Evolutionary conservation across 2,888 invertebrate genomes (phyloP).

Genomic region (Myopa tessellatipennis): DNA sequence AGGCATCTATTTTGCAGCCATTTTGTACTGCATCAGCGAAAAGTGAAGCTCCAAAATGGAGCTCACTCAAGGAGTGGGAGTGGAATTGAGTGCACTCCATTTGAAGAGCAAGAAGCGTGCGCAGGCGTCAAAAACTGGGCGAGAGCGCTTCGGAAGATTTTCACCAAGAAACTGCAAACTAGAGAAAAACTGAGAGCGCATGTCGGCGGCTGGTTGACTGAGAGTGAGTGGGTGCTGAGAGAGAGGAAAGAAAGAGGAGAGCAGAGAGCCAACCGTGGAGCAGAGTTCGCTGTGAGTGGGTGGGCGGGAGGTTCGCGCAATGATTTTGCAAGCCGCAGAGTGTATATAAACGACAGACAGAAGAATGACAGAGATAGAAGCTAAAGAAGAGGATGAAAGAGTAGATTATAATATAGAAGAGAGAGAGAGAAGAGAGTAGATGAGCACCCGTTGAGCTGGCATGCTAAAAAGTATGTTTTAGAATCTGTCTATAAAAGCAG

Average conservation of each 20-base stretch:
- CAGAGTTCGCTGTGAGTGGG: not conserved
- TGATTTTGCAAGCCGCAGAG: not conserved
- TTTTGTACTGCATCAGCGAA: not conserved
- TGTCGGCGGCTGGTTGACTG: not conserved
- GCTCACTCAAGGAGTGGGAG: not conserved
- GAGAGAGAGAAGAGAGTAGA: not conserved
- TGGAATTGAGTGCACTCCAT: not conserved
- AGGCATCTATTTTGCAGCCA: not conserved
- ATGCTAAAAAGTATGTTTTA: constrained; percentile 6
- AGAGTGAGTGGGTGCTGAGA: not conserved
- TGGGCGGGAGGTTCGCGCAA: not conserved
- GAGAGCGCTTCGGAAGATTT: not conserved
- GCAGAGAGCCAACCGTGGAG: not conserved
- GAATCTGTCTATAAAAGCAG: not conserved
- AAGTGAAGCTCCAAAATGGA: constrained; percentile 19
- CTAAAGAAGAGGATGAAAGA: too few relatives aligned
- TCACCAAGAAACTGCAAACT: not conserved
- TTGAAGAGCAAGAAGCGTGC: not conserved
- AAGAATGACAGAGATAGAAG: too few relatives aligned
- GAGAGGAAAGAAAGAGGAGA: too few relatives aligned
- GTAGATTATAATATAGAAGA: too few relatives aligned
- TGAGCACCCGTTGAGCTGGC: not conserved
- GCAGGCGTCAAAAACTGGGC: not conserved
- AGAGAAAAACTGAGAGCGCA: not conserved
- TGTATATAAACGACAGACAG: too few relatives aligned